Base-by-base conservation (phyloP, 2,797 vertebrate genomes). In the Cetoscarus ocellatus region DNA sequence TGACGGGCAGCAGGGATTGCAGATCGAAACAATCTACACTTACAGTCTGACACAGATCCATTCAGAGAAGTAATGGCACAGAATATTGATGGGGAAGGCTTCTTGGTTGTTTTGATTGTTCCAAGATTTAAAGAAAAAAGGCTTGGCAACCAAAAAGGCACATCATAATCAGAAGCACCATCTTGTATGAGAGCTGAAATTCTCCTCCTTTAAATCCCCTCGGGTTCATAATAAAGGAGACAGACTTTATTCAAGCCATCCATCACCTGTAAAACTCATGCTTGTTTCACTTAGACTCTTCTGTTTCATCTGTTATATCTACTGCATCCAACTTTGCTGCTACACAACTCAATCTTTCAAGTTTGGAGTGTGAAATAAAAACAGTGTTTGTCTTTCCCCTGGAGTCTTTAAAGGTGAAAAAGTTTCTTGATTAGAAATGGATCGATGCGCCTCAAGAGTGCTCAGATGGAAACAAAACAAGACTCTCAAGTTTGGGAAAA, bases 351-450 rank as follows among this genome's bases (percentile, higher is more conserved):
- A 50, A 65, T 19, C 43, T 75, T 73, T 75, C 35, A 63, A 61
- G 39, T 73, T 67, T 42, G 1, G 1, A 49, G 49, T 15, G 6
- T 59, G 11, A 38, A 36, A 67, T 10, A 56, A 50, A 47, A 11
- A 1, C 4, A 5, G 1, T 15, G 17, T 50, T 55, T 1, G 13
- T 52, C 38, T 54, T 70, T 53, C 63, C 56, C 70, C 59, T 48
- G 61, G 80, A 77, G 61, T 50, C 19, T 68, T 39, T 47, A 70
- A 54, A 73, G 64, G 64, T 67, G 63, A 53, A 61, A 42, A 42
- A 73, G 42, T 44, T 48, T 70, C 44, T 67, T 70, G 50, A 80
- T 87, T 74, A 77, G 75, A 67, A 71, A 56, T n/a, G 67, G 74
- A 76, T 85, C 65, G 52, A 63, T 77, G 53, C 34, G 49, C 77